These are phyloP conservation scores for Toxotes chatareus DNA, from an alignment of 2,113 vertebrate genomes.

Conservation along the genomic window DNA sequence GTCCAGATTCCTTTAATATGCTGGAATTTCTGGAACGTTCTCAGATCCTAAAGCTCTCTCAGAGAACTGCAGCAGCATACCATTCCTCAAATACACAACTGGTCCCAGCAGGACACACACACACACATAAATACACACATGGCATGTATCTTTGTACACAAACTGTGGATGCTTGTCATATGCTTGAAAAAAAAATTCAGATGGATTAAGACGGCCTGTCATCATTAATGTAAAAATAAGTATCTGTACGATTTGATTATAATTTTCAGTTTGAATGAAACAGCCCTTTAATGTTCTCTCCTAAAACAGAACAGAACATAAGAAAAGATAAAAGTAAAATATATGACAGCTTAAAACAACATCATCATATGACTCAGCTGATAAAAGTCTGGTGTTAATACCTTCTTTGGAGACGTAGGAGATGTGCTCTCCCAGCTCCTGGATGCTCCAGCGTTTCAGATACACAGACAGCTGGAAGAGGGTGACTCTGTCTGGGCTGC, in stretches of 20 bases:
- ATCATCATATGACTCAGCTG: too few relatives aligned
- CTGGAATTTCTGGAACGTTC: constrained; percentile 49
- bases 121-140: neutral
- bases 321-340: too few relatives aligned
- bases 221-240: too few relatives aligned
- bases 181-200: neutral
- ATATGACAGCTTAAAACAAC: too few relatives aligned
- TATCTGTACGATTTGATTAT: too few relatives aligned
- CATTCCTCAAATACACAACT: constrained; percentile 7
- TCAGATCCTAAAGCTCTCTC: constrained; percentile 5
- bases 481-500: constrained; percentile 82
- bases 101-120: constrained; percentile 1
- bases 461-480: constrained; percentile 92
- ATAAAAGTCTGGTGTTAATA: constrained; percentile 53
- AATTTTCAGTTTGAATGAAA: too few relatives aligned
- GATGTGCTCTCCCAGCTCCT: constrained; percentile 90
- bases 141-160: neutral
- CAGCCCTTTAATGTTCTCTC: too few relatives aligned
- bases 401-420: constrained; percentile 92
- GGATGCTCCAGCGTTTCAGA: constrained; percentile 85
- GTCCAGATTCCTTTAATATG: constrained; percentile 41
- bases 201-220: neutral
- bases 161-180: constrained; percentile 1
- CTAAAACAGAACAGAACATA: too few relatives aligned
- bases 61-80: neutral